Conservation (phyloP, 2,113 vertebrate genomes). For the Sinocyclocheilus grahami region DNA sequence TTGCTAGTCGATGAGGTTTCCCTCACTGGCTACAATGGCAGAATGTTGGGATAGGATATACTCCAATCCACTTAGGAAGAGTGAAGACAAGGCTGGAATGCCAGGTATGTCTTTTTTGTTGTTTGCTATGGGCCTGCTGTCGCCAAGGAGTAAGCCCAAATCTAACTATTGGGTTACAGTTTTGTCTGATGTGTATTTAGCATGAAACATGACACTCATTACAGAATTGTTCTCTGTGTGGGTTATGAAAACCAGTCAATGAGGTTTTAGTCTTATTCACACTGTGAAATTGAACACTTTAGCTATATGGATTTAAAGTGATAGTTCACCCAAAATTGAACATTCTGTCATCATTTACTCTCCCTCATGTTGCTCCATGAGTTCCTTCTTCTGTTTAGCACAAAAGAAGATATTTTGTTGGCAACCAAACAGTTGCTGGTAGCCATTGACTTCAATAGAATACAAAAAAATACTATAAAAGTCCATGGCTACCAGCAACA, state of each 20-base stretch:
- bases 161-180: slow-evolving; percentile 89
- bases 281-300: neutral
- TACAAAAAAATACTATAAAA: neutral
- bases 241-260: slow-evolving; percentile 74
- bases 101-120: slow-evolving; percentile 86
- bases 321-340: neutral
- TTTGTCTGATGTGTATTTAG: slow-evolving; percentile 88
- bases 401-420: neutral
- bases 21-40: slow-evolving; percentile 78
- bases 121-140: slow-evolving; percentile 82
- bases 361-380: neutral
- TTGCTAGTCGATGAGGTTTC: slow-evolving; percentile 77
- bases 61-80: slow-evolving; percentile 81
- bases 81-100: slow-evolving; percentile 85
- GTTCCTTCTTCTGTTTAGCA: neutral
- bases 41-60: slow-evolving; percentile 82
- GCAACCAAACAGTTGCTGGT: neutral
- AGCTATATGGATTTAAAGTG: neutral
- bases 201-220: slow-evolving; percentile 86
- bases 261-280: neutral
- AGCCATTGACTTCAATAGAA: too few relatives aligned
- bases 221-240: slow-evolving; percentile 78
- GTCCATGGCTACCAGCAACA: too few relatives aligned
- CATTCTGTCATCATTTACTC: neutral
- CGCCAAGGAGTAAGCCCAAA: slow-evolving; percentile 86